Conservation (phyloP, 2,888 invertebrate genomes). For the Thereva nobilitata region DNA sequence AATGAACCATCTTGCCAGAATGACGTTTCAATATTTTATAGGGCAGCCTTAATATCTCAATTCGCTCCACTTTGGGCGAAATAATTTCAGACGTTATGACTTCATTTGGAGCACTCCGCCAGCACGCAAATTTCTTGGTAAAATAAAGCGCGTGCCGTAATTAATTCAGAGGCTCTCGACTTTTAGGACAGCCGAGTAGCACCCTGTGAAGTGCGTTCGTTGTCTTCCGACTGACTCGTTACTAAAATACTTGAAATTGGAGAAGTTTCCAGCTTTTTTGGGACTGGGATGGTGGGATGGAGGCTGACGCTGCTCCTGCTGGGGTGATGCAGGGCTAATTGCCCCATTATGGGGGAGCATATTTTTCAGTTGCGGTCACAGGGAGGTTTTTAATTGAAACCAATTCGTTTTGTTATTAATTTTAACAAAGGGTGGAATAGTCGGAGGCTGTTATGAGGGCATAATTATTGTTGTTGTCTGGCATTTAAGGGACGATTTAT, state of each 20-base stretch:
- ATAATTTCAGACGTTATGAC: constrained; percentile 25
- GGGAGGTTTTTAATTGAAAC: constrained; percentile 39
- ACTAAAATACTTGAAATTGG: constrained; percentile 17
- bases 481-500: too few species aligned
- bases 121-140: constrained; percentile 16
- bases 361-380: constrained; percentile 41
- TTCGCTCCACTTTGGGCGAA: constrained; percentile 17
- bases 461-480: constrained; percentile 5
- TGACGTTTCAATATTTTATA: too few species aligned
- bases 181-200: background rate
- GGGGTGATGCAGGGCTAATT: constrained; percentile 36
- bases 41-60: constrained; percentile 17
- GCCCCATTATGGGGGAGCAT: constrained; percentile 39
- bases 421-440: constrained; percentile 17
- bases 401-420: constrained; percentile 40
- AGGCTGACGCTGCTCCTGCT: too few species aligned
- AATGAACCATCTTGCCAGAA: too few species aligned
- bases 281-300: background rate
- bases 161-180: constrained; percentile 25
- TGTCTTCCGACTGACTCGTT: constrained; percentile 23
- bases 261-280: constrained; percentile 11
- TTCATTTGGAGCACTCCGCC: constrained; percentile 23
- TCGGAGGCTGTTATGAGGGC: background rate
- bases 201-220: constrained; percentile 14
- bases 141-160: constrained; percentile 34